Percentiles rank a stretch among this genome's conserved stretches.
phyloP scores from a whole-genome alignment of 2,888 invertebrate species.

The Drosophila cognata region DNA sequence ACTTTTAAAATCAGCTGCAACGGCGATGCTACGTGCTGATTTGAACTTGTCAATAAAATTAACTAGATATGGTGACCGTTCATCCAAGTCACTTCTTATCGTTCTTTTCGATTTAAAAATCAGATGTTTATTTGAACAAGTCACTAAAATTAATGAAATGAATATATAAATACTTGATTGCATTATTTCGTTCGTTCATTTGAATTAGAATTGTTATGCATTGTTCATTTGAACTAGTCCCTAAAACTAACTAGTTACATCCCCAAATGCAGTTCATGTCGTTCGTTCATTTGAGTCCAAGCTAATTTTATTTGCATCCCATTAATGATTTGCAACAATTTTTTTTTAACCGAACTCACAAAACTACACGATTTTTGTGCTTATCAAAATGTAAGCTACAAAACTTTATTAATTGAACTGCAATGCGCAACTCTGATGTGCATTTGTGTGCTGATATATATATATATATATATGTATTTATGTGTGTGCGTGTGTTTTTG shows the following conservation, averaged over 20 bases:
- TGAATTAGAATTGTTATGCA: constrained; percentile 11
- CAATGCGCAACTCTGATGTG: constrained; percentile 25
- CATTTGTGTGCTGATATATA: constrained; percentile 33
- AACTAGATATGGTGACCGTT: background rate
- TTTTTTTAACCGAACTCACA: background rate
- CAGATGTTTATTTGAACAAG: background rate
- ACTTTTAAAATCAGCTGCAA: background rate
- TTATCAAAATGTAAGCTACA: background rate
- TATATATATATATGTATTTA: background rate
- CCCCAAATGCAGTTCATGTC: background rate
- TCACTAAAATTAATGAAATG: background rate
- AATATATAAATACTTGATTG: background rate
- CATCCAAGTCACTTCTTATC: background rate
- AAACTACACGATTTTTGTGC: background rate
- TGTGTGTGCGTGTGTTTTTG: constrained; percentile 56
- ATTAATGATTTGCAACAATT: too few species aligned
- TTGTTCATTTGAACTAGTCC: background rate
- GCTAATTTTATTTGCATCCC: background rate
- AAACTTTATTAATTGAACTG: constrained; percentile 3
- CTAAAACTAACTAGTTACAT: background rate
- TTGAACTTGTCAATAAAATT: background rate
- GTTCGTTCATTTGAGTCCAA: background rate
- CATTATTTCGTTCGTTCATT: background rate
- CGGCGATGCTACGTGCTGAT: background rate
- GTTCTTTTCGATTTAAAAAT: background rate